A percentile compares a stretch with the other conserved stretches of the same genome.
Conservation (phyloP, 2,797 vertebrate species). For the Artibeus jamaicensis region DNA sequence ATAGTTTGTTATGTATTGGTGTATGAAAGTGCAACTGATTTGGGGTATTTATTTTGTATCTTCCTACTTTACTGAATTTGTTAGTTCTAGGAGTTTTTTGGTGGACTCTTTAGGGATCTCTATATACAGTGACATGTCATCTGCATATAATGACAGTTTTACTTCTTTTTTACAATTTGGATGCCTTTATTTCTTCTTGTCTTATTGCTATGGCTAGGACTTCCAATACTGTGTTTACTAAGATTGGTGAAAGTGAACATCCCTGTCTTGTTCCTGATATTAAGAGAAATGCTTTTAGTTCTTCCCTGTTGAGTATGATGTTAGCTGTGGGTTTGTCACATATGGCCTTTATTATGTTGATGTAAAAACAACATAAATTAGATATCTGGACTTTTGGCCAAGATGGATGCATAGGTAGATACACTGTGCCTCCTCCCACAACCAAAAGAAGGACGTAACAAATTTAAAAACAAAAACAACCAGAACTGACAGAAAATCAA, state of each 20-base stretch:
- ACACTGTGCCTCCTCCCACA: too few relatives aligned
- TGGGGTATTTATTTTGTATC: neutral
- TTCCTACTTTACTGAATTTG: neutral
- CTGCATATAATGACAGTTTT: neutral
- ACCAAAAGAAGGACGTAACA: too few relatives aligned
- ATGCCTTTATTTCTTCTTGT: neutral
- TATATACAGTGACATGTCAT: neutral
- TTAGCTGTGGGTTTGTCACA: neutral
- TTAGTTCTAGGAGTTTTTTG: neutral
- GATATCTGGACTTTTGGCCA: too few relatives aligned
- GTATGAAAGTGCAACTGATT: neutral
- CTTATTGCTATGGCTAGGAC: neutral
- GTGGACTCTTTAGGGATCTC: neutral
- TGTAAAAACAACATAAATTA: neutral
- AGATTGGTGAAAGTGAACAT: neutral
- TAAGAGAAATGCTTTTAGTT: neutral
- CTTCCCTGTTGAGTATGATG: neutral
- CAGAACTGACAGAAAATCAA: too few relatives aligned
- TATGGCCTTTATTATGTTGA: neutral
- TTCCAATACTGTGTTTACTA: neutral
- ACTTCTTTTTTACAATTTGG: neutral
- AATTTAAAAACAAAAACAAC: too few relatives aligned
- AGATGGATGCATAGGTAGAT: too few relatives aligned
- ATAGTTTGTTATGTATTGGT: neutral
- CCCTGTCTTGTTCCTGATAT: neutral